Evolutionary conservation across 2,888 invertebrate species (phyloP).

Genomic region (Baccha elongata): DNA sequence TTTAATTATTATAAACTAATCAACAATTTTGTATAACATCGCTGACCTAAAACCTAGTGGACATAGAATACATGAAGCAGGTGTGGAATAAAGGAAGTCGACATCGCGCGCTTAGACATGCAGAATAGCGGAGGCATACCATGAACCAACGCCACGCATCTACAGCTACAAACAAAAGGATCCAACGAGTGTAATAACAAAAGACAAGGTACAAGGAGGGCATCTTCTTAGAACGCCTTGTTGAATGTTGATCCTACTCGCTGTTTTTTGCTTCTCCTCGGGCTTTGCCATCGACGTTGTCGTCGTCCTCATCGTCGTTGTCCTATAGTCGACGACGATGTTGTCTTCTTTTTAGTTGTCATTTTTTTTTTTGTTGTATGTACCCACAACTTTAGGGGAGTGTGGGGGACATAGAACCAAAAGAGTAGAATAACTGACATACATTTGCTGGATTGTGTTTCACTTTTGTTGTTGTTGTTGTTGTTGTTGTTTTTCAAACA

Average conservation of each 20-base stretch:
- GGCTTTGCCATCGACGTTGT: constrained; percentile 51
- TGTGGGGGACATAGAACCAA: constrained; percentile 24
- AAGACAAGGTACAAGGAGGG: constrained; percentile 33
- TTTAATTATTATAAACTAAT: too few species aligned
- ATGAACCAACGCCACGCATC: constrained; percentile 65
- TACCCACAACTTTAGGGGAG: constrained; percentile 58
- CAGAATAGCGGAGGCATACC: constrained; percentile 59
- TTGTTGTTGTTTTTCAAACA: constrained; percentile 34
- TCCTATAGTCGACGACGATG: constrained; percentile 57
- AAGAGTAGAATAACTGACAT: constrained; percentile 64
- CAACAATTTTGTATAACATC: constrained; percentile 16
- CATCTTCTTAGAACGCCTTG: constrained; percentile 64
- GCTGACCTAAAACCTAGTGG: constrained; percentile 6
- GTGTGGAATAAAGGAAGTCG: constrained; percentile 73
- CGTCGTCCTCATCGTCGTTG: constrained; percentile 74
- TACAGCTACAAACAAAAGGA: constrained; percentile 48
- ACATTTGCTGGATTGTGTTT: constrained; percentile 74
- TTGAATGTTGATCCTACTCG: constrained; percentile 60
- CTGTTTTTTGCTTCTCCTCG: constrained; percentile 46
- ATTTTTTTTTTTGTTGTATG: constrained; percentile 50
- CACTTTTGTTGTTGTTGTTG: constrained; percentile 60
- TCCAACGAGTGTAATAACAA: constrained; percentile 40
- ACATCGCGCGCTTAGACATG: constrained; percentile 74
- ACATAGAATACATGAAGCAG: constrained; percentile 56
- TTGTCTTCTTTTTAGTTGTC: constrained; percentile 76